These are phyloP conservation scores for Andrena cerasifolii DNA, from an alignment of 1,140 invertebrate species.

Conservation along the genomic window DNA sequence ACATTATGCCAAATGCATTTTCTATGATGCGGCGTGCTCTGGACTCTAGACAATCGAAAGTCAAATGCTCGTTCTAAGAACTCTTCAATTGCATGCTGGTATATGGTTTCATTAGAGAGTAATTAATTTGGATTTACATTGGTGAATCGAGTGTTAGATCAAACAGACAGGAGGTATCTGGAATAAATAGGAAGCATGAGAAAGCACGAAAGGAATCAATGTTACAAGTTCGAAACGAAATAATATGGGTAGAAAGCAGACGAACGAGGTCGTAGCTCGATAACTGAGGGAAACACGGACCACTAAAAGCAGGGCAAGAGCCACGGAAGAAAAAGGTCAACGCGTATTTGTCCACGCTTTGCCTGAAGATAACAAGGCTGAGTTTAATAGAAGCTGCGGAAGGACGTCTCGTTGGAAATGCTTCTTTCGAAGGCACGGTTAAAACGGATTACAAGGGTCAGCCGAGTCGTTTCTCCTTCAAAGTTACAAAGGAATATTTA, in stretches of 20 bases:
- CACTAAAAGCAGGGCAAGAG: constrained; percentile 39
- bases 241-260: neutral
- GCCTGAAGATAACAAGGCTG: constrained; percentile 39
- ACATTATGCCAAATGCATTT: too few species aligned
- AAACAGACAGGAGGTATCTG: too few species aligned
- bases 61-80: too few species aligned
- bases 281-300: constrained; percentile 16
- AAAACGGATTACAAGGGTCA: constrained; percentile 29
- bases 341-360: constrained; percentile 46
- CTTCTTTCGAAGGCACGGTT: constrained; percentile 31
- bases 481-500: constrained; percentile 46
- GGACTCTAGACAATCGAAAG: too few species aligned
- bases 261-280: neutral
- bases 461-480: neutral
- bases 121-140: too few species aligned
- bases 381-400: constrained; percentile 35
- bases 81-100: too few species aligned
- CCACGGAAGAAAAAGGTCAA: constrained; percentile 43
- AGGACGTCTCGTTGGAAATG: constrained; percentile 32
- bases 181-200: neutral
- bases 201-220: neutral
- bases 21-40: too few species aligned
- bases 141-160: too few species aligned
- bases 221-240: neutral
- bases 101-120: too few species aligned